Conservation (phyloP, 1,140 invertebrate species). For the Lordiphosa stackelbergi region DNA sequence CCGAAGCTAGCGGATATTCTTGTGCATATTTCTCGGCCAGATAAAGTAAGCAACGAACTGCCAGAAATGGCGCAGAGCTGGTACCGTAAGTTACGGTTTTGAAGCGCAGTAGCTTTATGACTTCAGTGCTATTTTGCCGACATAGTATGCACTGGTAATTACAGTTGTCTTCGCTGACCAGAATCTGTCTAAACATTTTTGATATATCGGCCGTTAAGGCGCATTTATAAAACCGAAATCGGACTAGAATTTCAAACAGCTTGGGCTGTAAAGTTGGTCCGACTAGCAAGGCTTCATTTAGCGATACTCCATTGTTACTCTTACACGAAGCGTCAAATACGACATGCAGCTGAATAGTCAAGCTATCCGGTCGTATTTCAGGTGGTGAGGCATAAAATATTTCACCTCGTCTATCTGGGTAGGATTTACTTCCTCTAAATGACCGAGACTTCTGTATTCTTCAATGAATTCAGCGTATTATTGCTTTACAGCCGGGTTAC, state of each 20-base stretch:
- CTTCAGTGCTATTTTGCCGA: background rate
- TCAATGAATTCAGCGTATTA: no score
- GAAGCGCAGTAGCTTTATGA: no score
- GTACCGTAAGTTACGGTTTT: conserved; percentile 3
- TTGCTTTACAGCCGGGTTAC: no score
- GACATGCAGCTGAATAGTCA: conserved; percentile 2
- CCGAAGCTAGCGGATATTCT: no score
- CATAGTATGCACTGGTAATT: no score
- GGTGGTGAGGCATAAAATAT: background rate
- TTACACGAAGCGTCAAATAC: conserved; percentile 5
- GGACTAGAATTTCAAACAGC: background rate
- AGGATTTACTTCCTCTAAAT: no score
- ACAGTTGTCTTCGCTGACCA: no score
- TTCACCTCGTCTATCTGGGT: no score
- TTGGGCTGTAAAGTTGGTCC: conserved; percentile 1
- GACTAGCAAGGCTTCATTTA: conserved; percentile 1
- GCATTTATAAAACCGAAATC: conserved; percentile 4
- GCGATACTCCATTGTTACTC: conserved; percentile 1
- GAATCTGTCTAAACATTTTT: conserved; percentile 2
- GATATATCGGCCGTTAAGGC: conserved; percentile 2
- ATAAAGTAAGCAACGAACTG: conserved; percentile 5
- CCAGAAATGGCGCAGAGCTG: background rate
- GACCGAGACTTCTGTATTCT: no score
- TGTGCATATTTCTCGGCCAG: background rate
- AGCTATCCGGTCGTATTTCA: background rate